A percentile compares a stretch with the other conserved stretches of the same genome.
Conservation (phyloP, 2,797 vertebrate genomes). For the Anguilla anguilla region DNA sequence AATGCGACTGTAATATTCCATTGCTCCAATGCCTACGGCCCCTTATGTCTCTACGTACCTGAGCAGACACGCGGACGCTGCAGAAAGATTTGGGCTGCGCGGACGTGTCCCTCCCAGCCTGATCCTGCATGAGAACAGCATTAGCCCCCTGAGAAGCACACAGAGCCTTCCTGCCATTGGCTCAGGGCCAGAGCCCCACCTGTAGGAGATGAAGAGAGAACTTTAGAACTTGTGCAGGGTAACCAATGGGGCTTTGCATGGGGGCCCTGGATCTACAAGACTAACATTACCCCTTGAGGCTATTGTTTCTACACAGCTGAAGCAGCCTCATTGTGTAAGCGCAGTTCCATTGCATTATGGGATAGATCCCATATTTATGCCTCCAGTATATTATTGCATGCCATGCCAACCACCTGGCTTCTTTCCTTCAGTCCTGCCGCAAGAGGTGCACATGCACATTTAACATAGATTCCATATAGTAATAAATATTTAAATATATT, state of each 20-base stretch:
- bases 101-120: neutral
- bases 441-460: no score
- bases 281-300: neutral
- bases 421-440: no score
- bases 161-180: neutral
- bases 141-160: neutral
- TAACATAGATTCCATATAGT: no score
- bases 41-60: neutral
- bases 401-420: neutral
- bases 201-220: neutral
- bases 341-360: no score
- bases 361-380: neutral
- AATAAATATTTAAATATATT: no score
- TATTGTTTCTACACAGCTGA: neutral
- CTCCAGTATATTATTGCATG: neutral
- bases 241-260: neutral
- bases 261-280: neutral
- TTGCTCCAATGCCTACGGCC: neutral
- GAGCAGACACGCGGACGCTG: neutral
- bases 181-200: neutral
- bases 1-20: neutral
- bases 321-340: neutral
- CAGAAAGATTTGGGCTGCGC: neutral
- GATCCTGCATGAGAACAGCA: neutral
- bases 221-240: neutral